Conservation (phyloP, 2,888 invertebrate genomes). For the Hylaea fasciaria region DNA sequence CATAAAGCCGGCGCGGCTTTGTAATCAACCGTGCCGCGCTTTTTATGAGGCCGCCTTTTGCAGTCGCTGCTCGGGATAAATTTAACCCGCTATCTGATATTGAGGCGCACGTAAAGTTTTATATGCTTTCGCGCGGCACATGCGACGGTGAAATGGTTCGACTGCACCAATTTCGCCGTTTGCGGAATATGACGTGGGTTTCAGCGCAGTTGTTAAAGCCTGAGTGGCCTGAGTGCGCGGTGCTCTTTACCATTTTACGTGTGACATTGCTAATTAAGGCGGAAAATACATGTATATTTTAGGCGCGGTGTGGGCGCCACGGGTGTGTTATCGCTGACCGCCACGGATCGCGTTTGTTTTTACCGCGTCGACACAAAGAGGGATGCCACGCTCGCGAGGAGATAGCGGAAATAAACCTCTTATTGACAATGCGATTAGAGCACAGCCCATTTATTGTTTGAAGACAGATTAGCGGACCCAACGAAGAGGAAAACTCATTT, state of each 20-base stretch:
- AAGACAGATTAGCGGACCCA: conserved; percentile 1
- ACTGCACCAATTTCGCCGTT: conserved; percentile 42
- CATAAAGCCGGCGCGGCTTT: conserved; percentile 73
- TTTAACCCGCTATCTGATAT: conserved; percentile 76
- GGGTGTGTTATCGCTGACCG: conserved; percentile 43
- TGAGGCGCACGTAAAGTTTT: conserved; percentile 60
- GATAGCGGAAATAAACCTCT: conserved; percentile 17
- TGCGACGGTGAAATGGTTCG: conserved; percentile 40
- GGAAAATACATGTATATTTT: conserved; percentile 17
- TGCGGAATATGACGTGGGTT: conserved; percentile 33
- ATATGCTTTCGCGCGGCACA: conserved; percentile 47
- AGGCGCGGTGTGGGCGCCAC: conserved; percentile 14
- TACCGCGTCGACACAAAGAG: conserved; percentile 18
- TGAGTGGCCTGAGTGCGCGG: conserved; percentile 13
- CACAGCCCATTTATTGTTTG: conserved; percentile 18
- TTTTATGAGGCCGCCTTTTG: conserved; percentile 79
- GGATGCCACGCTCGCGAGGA: conserved; percentile 45
- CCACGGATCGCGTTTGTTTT: conserved; percentile 61
- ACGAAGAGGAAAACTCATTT: not conserved
- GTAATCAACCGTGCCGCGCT: conserved; percentile 80
- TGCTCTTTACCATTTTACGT: conserved; percentile 17
- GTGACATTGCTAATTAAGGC: conserved; percentile 21
- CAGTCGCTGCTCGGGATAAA: conserved; percentile 73
- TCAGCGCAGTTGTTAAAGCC: conserved; percentile 23
- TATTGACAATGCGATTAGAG: conserved; percentile 21